Conservation (phyloP, 2,888 invertebrate genomes). For the Dromius quadrimaculatus region DNA sequence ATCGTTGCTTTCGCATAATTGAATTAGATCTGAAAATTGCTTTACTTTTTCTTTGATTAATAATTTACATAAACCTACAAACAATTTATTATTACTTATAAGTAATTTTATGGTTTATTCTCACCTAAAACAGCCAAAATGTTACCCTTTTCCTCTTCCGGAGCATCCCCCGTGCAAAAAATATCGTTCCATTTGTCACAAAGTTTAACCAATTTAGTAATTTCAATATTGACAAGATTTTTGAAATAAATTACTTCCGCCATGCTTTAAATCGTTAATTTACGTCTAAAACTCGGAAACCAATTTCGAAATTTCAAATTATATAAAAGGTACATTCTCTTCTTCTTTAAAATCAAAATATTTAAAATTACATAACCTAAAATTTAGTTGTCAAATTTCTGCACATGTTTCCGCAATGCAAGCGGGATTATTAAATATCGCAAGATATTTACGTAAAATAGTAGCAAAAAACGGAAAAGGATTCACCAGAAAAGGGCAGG, state of each 20-base stretch:
- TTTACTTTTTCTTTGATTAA: slow-evolving; percentile 26
- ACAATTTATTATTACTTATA: neutral
- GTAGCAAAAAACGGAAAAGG: slow-evolving; percentile 57
- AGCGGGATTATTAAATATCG: slow-evolving; percentile 35
- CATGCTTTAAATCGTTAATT: slow-evolving; percentile 25
- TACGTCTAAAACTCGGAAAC: neutral
- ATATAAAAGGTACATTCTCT: slow-evolving; percentile 32
- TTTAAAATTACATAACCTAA: slow-evolving; percentile 10
- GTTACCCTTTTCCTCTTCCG: slow-evolving; percentile 33
- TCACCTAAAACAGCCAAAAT: slow-evolving; percentile 38
- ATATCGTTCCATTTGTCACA: slow-evolving; percentile 38
- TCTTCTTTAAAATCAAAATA: slow-evolving; percentile 20
- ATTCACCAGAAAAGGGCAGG: slow-evolving; percentile 60
- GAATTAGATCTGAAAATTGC: slow-evolving; percentile 23
- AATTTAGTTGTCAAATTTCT: slow-evolving; percentile 11
- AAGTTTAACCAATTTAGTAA: slow-evolving; percentile 7
- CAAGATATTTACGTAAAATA: slow-evolving; percentile 15
- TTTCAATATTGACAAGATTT: slow-evolving; percentile 35
- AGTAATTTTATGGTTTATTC: slow-evolving; percentile 1
- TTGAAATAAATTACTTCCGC: slow-evolving; percentile 33
- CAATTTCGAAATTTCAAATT: slow-evolving; percentile 41
- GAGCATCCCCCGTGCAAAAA: slow-evolving; percentile 8
- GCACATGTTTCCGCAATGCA: slow-evolving; percentile 27
- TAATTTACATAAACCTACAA: slow-evolving; percentile 34
- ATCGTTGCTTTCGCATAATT: slow-evolving; percentile 9